Percentiles rank a stretch among this genome's conserved stretches.
phyloP scores from a whole-genome alignment of 2,113 vertebrate species.

The Verasper variegatus region DNA sequence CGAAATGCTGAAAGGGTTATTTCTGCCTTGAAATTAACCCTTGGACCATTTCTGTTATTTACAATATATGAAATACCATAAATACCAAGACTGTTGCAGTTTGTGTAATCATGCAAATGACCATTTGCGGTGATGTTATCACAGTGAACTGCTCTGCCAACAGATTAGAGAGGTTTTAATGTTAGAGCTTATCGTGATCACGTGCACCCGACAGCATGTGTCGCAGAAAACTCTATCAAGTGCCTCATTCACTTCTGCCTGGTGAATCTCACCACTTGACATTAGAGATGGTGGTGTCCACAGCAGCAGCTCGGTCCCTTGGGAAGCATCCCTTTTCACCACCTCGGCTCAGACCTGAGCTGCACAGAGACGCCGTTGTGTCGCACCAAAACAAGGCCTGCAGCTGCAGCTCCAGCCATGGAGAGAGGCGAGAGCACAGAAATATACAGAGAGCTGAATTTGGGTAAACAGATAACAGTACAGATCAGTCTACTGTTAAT shows the following conservation, averaged over 20 bases:
- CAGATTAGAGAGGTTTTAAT: neutral
- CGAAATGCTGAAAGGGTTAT: neutral
- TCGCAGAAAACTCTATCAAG: neutral
- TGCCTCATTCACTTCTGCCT: neutral
- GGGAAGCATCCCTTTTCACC: slow-evolving; percentile 43
- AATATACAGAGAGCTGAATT: neutral
- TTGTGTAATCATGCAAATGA: neutral
- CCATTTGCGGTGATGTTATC: neutral
- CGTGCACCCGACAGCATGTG: neutral
- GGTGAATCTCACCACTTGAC: slow-evolving; percentile 33
- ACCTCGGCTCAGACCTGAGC: slow-evolving; percentile 30
- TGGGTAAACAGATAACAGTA: neutral
- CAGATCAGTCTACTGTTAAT: neutral
- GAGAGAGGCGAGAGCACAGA: neutral
- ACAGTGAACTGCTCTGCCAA: neutral
- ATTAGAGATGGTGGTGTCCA: slow-evolving; percentile 25
- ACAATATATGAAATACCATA: neutral
- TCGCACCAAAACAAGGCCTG: slow-evolving; percentile 22
- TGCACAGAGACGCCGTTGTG: slow-evolving; percentile 74
- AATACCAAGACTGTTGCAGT: too few relatives aligned
- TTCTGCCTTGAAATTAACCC: neutral
- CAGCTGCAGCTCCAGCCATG: slow-evolving; percentile 3
- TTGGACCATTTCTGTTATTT: neutral
- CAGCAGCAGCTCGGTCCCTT: slow-evolving; percentile 12
- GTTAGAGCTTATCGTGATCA: neutral